Evolutionary conservation across 2,797 vertebrate genomes (phyloP).

Genomic region (Alcedo atthis): DNA sequence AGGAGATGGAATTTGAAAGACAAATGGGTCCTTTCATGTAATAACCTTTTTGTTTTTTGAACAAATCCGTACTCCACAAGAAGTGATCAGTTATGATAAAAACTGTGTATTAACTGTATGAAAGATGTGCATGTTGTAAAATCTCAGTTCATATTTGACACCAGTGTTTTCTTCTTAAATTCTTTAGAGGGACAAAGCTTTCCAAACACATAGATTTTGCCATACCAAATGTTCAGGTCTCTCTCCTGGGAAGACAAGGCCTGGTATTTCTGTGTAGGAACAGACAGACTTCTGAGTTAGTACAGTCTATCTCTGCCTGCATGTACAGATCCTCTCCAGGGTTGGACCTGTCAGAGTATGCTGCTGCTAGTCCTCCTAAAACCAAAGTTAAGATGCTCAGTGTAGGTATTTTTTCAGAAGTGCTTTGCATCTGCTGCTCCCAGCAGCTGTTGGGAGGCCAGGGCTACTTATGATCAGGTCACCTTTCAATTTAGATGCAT

Average conservation of each 20-base stretch:
- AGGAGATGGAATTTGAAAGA: neutral
- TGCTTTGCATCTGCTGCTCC: neutral
- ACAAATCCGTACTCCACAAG: neutral
- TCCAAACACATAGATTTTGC: neutral
- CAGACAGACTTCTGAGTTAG: neutral
- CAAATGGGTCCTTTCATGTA: neutral
- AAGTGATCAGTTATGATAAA: neutral
- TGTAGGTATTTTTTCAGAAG: neutral
- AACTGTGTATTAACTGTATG: neutral
- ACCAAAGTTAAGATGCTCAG: neutral
- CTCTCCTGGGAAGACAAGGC: neutral
- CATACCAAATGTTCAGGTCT: neutral
- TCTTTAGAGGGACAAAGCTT: neutral
- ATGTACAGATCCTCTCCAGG: neutral
- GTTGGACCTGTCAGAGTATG: rapidly evolving
- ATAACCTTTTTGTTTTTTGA: neutral
- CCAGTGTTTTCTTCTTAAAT: neutral
- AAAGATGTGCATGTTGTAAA: neutral
- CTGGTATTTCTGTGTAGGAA: neutral
- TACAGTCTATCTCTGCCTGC: neutral
- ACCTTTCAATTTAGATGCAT: neutral
- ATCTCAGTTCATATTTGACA: neutral
- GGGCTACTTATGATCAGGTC: neutral
- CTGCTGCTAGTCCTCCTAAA: neutral
- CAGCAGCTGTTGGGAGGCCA: neutral